Evolutionary conservation across 2,888 invertebrate genomes (phyloP), one percentile per base, ranked within the genome.

Genomic region (Apamea anceps): DNA sequence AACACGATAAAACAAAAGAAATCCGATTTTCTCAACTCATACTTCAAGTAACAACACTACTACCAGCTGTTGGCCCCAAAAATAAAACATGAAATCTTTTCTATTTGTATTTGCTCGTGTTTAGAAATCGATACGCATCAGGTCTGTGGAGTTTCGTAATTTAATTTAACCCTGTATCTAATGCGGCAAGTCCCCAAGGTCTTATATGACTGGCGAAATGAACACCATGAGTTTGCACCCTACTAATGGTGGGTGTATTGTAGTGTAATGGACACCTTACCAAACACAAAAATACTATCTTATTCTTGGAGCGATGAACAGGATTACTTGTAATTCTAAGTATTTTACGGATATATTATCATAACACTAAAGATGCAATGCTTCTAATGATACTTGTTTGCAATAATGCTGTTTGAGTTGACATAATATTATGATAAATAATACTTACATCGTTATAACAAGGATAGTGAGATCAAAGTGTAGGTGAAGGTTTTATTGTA

Each of bases 371-470:
- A 37, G 28, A 68, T 77, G 48, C 45, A 62, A 51, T 8, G 25
- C 21, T 28, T n/a, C n/a, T 45, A 32, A 75, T 65, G 18, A 25
- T 12, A 51, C 32, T n/a, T 6, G 57, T 57, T 37, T 48, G 28
- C 48, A 63, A 79, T 12, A 45, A 42, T 60, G 32, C 15, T 21
- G 3, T 21, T 63, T n/a, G 21, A n/a, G n/a, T n/a, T n/a, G n/a
- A n/a, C n/a, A n/a, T n/a, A n/a, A 79, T 48, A 48, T 62, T 76
- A 76, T 79, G 45, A 28, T 79, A 79, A 70, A 28, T 79, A 79
- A 70, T 32, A 79, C n/a, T 4, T 42, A 67, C 21, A 63, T 15
- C 15, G 18, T 48, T 65, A 48, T 18, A 28, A 28, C 80, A 80
- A 80, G 79, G 79, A 66, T 80, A 28, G 65, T 80, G 65, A 73